phyloP scores from a whole-genome alignment of 2,797 vertebrate genomes.

The Schizothorax lantsangensis region DNA sequence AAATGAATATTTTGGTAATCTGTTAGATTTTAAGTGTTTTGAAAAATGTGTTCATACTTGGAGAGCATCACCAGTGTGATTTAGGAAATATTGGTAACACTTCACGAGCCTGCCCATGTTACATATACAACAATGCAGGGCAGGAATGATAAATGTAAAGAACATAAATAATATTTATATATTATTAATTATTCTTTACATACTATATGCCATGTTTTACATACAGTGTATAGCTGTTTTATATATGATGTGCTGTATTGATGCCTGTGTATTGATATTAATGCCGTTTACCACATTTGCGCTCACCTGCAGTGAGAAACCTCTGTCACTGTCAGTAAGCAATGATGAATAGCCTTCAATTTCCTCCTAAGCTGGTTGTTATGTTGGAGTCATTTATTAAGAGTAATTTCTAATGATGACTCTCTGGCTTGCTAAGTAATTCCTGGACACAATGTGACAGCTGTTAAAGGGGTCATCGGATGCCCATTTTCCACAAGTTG shows the following conservation, averaged over 20 bases:
- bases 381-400: constrained; percentile 33
- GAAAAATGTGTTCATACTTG: not conserved
- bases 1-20: not conserved
- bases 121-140: not conserved
- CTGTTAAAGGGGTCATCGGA: no score
- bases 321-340: constrained; percentile 29
- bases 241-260: constrained; percentile 8
- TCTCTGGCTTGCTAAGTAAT: constrained; percentile 14
- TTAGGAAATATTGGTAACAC: not conserved
- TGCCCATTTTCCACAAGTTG: no score
- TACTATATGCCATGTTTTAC: not conserved
- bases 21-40: not conserved
- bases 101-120: not conserved
- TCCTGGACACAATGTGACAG: not conserved
- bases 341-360: constrained; percentile 36
- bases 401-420: constrained; percentile 12
- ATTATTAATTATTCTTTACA: not conserved
- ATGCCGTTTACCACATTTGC: constrained; percentile 3
- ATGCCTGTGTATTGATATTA: constrained; percentile 3
- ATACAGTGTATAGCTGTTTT: not conserved
- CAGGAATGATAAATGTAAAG: not conserved
- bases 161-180: not conserved
- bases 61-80: not conserved
- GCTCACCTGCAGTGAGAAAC: constrained; percentile 20
- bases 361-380: constrained; percentile 26